Evolutionary conservation across 2,113 vertebrate genomes (phyloP), one percentile per base, ranked within the genome.

Genomic region (Holacanthus passer): DNA sequence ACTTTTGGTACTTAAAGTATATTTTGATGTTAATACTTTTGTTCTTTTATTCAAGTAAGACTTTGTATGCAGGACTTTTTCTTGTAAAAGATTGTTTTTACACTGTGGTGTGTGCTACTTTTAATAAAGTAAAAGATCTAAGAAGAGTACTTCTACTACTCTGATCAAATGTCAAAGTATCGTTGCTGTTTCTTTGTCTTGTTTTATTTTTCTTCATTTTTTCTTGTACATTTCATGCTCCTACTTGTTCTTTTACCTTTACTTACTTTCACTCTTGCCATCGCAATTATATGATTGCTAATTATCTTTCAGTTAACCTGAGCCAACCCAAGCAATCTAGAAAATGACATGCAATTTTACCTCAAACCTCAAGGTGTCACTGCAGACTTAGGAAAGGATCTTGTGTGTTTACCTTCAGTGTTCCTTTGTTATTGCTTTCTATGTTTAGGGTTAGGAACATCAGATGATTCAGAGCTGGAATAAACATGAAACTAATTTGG

Each of bases 281-380:
- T 60, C 65, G 7, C 8, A 39, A 47, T 32, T 2, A 22, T 39
- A 32, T 67, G 14, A 48, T 29, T 53, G 7, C 2, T 2, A 68
- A 64, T 77, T n/a, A 22, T 66, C 5, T 50, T 58, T 31, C 8
- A 55, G 17, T 19, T 4, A 55, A 70, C 45, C 39, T 29, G 5
- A 68, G 56, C 27, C 24, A 17, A 39, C 71, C 14, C 3, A 11
- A 53, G 7, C 10, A 11, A 32, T 47, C 5, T 5, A 3, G 12
- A 73, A 58, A 55, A 63, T 22, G 0, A 7, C 9, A 35, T 79
- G 87, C 32, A 67, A 60, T 87, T 81, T 31, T 13, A 55, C 3
- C 0, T 67, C 0, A 24, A 16, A 56, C 88, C 93, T 89, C 47
- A 77, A 29, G 91, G 65, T 89, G 93, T 85, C 93, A 77, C 85